phyloP scores from a whole-genome alignment of 2,113 vertebrate species.

The Guaruba guarouba region DNA sequence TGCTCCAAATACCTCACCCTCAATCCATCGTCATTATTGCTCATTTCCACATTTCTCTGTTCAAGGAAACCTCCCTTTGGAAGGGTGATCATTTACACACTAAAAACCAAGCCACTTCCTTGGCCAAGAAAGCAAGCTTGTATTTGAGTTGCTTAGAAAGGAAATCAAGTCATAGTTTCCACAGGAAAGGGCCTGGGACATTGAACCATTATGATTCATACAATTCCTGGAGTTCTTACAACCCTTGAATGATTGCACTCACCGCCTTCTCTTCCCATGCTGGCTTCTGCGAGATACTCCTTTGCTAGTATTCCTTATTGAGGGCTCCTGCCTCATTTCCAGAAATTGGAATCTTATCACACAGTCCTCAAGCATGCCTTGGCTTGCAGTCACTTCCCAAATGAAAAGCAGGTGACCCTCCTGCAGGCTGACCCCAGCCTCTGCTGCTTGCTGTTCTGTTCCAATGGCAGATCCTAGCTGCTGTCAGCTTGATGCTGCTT shows the following conservation, averaged over 20 bases:
- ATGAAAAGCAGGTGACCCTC: not conserved
- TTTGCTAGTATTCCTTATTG: not conserved
- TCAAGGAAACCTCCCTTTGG: not conserved
- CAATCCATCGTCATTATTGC: not conserved
- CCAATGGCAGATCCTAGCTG: not conserved
- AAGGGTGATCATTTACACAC: not conserved
- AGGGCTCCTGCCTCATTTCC: not conserved
- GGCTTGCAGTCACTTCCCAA: not conserved
- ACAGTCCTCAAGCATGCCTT: fast-evolving
- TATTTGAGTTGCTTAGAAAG: not conserved
- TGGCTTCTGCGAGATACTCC: not conserved
- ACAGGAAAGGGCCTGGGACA: not conserved
- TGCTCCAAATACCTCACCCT: not conserved
- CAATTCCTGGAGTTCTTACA: not conserved
- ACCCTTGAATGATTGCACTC: not conserved
- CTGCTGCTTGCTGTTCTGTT: not conserved
- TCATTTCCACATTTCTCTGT: not conserved
- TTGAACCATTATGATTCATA: not conserved
- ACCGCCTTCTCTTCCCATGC: fast-evolving
- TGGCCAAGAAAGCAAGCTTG: not conserved
- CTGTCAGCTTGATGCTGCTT: not conserved
- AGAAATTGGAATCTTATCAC: not conserved
- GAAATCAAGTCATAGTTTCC: conserved; percentile 14
- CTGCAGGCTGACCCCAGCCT: not conserved
- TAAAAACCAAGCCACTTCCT: not conserved